Evolutionary conservation across 2,113 vertebrate species (phyloP).

Genomic region (Gambusia affinis): DNA sequence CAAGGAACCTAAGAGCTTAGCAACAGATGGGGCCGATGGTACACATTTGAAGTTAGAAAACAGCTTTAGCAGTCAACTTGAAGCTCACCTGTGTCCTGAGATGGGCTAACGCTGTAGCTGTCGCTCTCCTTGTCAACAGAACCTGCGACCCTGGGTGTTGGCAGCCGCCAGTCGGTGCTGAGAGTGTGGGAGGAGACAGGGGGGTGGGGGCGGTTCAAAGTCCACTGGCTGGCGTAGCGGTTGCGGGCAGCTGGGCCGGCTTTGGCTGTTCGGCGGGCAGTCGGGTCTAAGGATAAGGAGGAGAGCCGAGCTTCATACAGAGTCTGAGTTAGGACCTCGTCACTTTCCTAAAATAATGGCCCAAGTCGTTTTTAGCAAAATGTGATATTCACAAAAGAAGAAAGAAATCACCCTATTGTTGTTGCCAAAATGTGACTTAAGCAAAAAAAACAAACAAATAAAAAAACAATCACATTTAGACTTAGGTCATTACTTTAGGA

Average conservation of each 20-base stretch:
- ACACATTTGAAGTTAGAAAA: slow-evolving; percentile 10
- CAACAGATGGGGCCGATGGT: slow-evolving; percentile 5
- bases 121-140: slow-evolving; percentile 98
- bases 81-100: slow-evolving; percentile 93
- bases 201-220: slow-evolving; percentile 94
- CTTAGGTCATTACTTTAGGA: no score
- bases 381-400: no score
- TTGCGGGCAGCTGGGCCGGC: slow-evolving; percentile 91
- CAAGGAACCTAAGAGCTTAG: slow-evolving; percentile 1
- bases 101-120: slow-evolving; percentile 99
- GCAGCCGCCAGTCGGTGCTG: slow-evolving; percentile 97
- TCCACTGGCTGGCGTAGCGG: slow-evolving; percentile 98
- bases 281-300: slow-evolving; percentile 84
- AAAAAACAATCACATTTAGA: no score
- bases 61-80: neutral
- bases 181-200: slow-evolving; percentile 96
- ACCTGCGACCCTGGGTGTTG: slow-evolving; percentile 90
- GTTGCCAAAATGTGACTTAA: no score
- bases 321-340: no score
- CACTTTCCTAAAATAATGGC: no score
- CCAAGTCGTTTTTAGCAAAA: no score
- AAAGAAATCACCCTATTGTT: no score
- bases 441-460: no score
- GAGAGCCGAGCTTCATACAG: neutral
- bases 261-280: slow-evolving; percentile 93